These are phyloP conservation scores for Paratilapia polleni DNA, from an alignment of 2,113 vertebrate species.

Conservation along the genomic window DNA sequence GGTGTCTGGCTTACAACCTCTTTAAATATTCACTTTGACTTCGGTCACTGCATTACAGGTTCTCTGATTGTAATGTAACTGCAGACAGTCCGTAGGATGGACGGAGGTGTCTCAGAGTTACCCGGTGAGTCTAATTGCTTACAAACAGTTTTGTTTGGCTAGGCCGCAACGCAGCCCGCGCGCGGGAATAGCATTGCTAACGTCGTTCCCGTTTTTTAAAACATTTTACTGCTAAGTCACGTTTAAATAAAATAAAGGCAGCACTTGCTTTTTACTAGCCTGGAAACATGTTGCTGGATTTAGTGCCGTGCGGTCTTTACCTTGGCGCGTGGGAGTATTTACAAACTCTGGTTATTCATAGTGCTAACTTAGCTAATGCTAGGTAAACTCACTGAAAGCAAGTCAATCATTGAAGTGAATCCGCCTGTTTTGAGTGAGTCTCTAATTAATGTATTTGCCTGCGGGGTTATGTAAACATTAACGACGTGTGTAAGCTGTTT, in stretches of 20 bases:
- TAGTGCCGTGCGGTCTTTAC: accelerated
- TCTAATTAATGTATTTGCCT: not conserved
- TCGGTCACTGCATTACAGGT: not conserved
- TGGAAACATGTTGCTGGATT: accelerated
- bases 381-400: not conserved
- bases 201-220: not conserved
- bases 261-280: accelerated
- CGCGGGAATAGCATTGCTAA: constrained; percentile 67
- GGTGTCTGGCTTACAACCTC: not conserved
- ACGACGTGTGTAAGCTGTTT: too few relatives aligned
- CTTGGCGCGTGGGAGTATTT: not conserved
- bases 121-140: constrained; percentile 38
- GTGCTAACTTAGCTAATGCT: constrained; percentile 7
- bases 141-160: constrained; percentile 20
- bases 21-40: not conserved
- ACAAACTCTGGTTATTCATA: not conserved
- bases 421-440: not conserved
- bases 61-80: constrained; percentile 36
- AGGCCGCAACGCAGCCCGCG: constrained; percentile 67
- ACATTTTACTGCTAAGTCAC: not conserved
- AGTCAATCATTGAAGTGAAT: not conserved
- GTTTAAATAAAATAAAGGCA: not conserved
- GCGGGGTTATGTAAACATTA: not conserved
- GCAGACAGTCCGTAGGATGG: constrained; percentile 47
- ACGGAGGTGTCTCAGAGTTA: constrained; percentile 44